Base-by-base conservation (phyloP, 35 echinoderm and acorn worm genomes). In the Chiridota heheva region DNA sequence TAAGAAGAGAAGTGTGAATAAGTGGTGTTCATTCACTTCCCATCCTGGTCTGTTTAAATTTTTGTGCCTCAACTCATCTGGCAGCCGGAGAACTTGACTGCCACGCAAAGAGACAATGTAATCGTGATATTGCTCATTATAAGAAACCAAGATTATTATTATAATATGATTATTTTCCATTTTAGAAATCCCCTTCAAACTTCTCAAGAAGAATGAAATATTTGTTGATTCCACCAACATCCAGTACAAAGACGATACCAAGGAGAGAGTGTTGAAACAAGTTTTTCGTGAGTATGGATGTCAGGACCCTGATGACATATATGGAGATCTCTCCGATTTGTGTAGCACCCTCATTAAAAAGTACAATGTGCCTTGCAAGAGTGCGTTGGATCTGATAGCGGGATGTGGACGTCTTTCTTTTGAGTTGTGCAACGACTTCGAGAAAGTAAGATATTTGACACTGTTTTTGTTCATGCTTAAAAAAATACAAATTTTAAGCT, bases 341-440 rank as follows among this genome's bases (percentile, higher is more conserved):
- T 56, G 60, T 40, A 36, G 63, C 32, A 51, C 39, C 6, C 27
- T 43, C 0, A 47, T 91, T 4, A 18, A 82, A 26, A 66, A 66
- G 20, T 42, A 78, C 30, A 90, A 63, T 13, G 36, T 43, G 67
- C 37, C 33, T 30, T 8, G 49, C 32, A 25, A 30, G 5, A 42
- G 33, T 7, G 85, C 75, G 2, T 62, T 97, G 4, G 69, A 88
- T 49, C 3, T 97, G 42, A 78, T 63, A 3, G 84, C 82, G 58
- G 94, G 78, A 8, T 87, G 88, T 53, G 94, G 94, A 44, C 55
- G 72, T 26, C 35, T 88, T 53, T 57, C 88, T 38, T 97, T 97
- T 88, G 84, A 97, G 43, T 75, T 91, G 7, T 72, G 76, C 27
- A 44, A 44, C 16, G 4, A 82, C 27, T 84, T 84, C 58, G 41